Conservation (phyloP, 2,113 vertebrate species). For the Castor canadensis region DNA sequence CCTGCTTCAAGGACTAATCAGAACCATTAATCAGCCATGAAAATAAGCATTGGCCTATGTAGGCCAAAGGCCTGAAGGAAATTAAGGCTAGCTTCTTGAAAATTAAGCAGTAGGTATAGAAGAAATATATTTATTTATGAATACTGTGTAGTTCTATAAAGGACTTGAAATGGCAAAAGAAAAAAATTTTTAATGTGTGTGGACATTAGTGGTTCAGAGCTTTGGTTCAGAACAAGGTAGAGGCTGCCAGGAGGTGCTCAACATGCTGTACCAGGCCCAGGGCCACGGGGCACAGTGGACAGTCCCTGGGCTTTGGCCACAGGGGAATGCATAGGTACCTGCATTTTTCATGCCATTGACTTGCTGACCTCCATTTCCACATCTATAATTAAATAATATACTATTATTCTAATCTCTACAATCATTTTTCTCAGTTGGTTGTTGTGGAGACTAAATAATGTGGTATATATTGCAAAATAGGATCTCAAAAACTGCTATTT, state of each 20-base stretch:
- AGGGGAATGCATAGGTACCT: neutral
- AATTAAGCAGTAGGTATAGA: conserved; percentile 56
- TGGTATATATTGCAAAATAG: neutral
- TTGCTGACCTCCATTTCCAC: neutral
- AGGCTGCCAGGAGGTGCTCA: neutral
- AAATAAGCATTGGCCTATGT: conserved; percentile 69
- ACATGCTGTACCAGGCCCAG: neutral
- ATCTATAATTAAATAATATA: neutral
- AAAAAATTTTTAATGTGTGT: neutral
- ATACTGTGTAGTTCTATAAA: neutral
- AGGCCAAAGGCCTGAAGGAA: conserved; percentile 56
- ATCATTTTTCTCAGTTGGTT: neutral
- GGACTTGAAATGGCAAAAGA: conserved; percentile 17
- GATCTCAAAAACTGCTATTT: neutral
- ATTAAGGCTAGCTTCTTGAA: conserved; percentile 62
- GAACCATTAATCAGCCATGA: conserved; percentile 79
- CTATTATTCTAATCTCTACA: neutral
- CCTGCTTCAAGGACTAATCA: conserved; percentile 77
- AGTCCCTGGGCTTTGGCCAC: neutral
- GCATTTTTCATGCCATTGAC: neutral
- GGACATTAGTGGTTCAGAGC: neutral
- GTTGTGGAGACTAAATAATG: neutral
- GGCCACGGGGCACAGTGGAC: no score
- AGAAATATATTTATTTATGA: conserved; percentile 42
- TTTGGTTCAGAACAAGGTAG: neutral